Percentiles rank a stretch among this genome's conserved stretches.
Conservation (phyloP, 1,140 invertebrate species). For the Dufourea novaeangliae region DNA sequence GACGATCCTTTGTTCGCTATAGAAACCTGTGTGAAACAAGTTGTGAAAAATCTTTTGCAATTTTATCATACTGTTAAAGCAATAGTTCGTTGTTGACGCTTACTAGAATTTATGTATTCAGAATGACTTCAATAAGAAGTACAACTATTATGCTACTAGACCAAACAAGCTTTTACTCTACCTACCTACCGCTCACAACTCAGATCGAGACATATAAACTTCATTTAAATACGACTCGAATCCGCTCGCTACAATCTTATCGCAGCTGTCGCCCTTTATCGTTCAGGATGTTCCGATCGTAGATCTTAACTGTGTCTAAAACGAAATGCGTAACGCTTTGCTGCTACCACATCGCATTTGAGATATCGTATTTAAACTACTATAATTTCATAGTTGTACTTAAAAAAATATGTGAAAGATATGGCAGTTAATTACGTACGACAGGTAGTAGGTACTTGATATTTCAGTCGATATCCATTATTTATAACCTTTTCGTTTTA, state of each 20-base stretch:
- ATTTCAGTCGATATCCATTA: too few relatives aligned
- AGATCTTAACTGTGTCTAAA: background rate
- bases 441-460: too few relatives aligned
- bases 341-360: too few relatives aligned
- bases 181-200: slow-evolving; percentile 21
- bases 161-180: slow-evolving; percentile 48
- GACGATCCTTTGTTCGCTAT: slow-evolving; percentile 15
- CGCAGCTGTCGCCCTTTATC: slow-evolving; percentile 28
- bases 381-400: too few relatives aligned
- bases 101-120: slow-evolving; percentile 9
- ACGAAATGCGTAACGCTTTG: background rate
- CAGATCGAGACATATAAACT: slow-evolving; percentile 51
- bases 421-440: too few relatives aligned
- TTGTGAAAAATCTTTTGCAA: too few relatives aligned
- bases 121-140: background rate
- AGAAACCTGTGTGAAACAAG: slow-evolving; percentile 42
- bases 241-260: slow-evolving; percentile 13
- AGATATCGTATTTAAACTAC: too few relatives aligned
- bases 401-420: too few relatives aligned
- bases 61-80: slow-evolving; percentile 8
- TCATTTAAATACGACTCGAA: slow-evolving; percentile 59
- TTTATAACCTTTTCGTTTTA: too few relatives aligned
- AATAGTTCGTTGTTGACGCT: background rate
- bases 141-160: too few relatives aligned
- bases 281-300: background rate